Evolutionary conservation across 2,113 vertebrate genomes (phyloP), one percentile per base, ranked within the genome.

Genomic region (Dissostichus mawsoni): DNA sequence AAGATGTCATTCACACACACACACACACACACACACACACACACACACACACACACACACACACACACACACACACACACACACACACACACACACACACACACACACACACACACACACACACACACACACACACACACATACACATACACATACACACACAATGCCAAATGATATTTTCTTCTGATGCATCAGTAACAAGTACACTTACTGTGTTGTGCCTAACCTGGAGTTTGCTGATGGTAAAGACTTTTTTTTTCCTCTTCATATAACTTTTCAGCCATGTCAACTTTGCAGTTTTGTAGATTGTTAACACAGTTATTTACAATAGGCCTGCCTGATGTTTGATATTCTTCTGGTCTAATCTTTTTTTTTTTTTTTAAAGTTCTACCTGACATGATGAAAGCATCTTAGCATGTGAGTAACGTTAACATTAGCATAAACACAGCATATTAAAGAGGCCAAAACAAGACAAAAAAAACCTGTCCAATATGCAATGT

Each of bases 1-100:
- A 56, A 69, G 29, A 77, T 64, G 7, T 58, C 64, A 50, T 7
- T 0, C 72, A 76, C 4, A 65, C 44, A 65, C 45, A 47, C 63
- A 64, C 41, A 47, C 61, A 65, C 41, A 65, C 62, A 58, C 6
- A 58, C 25, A 56, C 53, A 56, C 53, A 56, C 51, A 52, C 51
- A 52, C 51, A 52, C 17, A 52, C 51, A 52, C 50, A 51, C 50
- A 51, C 50, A 51, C 50, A 51, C 48, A 51, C 48, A 51, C 48
- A 51, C 48, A 45, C 44, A 45, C 45, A 47, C 45, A 76, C 50
- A 53, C 47, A 51, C 41, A 59, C 53, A 8, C 67, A 20, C 1
- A 36, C 33, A 36, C 33, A 36, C 33, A 36, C 33, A 36, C 33
- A 36, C 33, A 36, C 33, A 36, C 13, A 16, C 48, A 51, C 50